Evolutionary conservation across 2,797 vertebrate species (phyloP).

Genomic region (Sparus aurata): DNA sequence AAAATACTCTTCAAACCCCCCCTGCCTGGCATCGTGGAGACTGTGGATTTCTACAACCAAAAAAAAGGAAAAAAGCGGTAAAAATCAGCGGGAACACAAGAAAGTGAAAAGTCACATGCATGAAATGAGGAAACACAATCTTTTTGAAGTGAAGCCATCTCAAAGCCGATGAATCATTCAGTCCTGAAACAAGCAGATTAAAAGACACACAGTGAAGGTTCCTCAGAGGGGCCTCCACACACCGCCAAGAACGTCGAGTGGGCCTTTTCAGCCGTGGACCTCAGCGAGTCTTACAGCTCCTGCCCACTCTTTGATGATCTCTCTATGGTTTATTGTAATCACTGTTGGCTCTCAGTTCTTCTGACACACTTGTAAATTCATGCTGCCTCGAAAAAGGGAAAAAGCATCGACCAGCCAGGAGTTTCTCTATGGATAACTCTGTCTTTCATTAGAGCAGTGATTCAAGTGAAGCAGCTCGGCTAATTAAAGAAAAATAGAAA

Average conservation of each 20-base stretch:
- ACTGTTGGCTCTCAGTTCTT: slow-evolving; percentile 64
- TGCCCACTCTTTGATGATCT: slow-evolving; percentile 78
- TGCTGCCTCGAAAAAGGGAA: slow-evolving; percentile 41
- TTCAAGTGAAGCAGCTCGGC: background rate
- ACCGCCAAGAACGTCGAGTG: slow-evolving; percentile 70
- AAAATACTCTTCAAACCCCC: slow-evolving; percentile 37
- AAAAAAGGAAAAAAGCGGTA: slow-evolving; percentile 17
- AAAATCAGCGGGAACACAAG: slow-evolving; percentile 15
- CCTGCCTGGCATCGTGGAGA: background rate
- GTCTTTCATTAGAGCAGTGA: slow-evolving; percentile 33
- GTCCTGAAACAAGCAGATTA: slow-evolving; percentile 71
- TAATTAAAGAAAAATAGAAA: background rate
- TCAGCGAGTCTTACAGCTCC: slow-evolving; percentile 70
- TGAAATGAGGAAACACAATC: slow-evolving; percentile 60
- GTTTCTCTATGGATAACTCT: slow-evolving; percentile 37
- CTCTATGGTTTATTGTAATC: slow-evolving; percentile 72
- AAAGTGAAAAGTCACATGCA: slow-evolving; percentile 53
- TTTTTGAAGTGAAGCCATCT: slow-evolving; percentile 55
- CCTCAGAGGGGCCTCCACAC: slow-evolving; percentile 59
- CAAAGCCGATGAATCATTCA: slow-evolving; percentile 74
- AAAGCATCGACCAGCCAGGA: slow-evolving; percentile 38
- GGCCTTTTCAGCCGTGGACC: slow-evolving; percentile 71
- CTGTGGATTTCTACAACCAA: background rate
- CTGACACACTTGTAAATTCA: slow-evolving; percentile 69
- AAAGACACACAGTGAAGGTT: slow-evolving; percentile 66